Percentiles rank a stretch among this genome's conserved stretches.
phyloP scores from a whole-genome alignment of 2,113 vertebrate species.

The Clarias macrocephalus region DNA sequence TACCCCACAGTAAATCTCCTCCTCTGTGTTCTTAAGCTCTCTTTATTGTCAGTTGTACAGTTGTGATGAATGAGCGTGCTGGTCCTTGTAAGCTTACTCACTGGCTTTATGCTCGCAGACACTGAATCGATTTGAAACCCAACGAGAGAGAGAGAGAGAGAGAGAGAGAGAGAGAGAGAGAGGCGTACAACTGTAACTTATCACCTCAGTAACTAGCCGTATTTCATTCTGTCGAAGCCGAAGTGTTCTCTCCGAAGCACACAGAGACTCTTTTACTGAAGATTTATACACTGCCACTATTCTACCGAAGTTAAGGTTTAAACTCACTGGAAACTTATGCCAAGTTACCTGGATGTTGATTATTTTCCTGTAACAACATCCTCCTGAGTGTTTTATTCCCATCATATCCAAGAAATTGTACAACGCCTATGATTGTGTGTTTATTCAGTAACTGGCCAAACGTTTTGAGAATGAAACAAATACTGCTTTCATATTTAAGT shows the following conservation, averaged over 20 bases:
- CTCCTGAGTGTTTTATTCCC: neutral
- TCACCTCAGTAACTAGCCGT: constrained; percentile 57
- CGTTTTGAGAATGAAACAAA: too few species aligned
- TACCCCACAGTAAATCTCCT: constrained; percentile 64
- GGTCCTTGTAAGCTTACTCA: constrained; percentile 41
- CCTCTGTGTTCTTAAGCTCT: constrained; percentile 60
- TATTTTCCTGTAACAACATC: neutral
- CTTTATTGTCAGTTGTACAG: constrained; percentile 60
- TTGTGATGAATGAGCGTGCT: constrained; percentile 68
- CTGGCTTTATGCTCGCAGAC: constrained; percentile 45
- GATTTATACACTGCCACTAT: constrained; percentile 60
- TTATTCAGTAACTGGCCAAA: constrained; percentile 42
- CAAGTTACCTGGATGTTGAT: neutral
- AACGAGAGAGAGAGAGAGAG: constrained; percentile 52
- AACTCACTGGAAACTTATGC: neutral
- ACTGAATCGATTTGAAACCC: constrained; percentile 69
- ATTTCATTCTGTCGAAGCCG: constrained; percentile 58
- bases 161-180: constrained; percentile 24
- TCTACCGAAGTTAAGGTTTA: constrained; percentile 57
- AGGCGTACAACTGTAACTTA: constrained; percentile 57
- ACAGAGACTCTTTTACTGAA: constrained; percentile 48
- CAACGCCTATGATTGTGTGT: constrained; percentile 53
- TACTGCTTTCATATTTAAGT: too few species aligned
- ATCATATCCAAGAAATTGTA: neutral
- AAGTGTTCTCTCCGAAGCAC: constrained; percentile 34